Evolutionary conservation across 2,888 invertebrate species (phyloP).

Genomic region (Myopa tessellatipennis): DNA sequence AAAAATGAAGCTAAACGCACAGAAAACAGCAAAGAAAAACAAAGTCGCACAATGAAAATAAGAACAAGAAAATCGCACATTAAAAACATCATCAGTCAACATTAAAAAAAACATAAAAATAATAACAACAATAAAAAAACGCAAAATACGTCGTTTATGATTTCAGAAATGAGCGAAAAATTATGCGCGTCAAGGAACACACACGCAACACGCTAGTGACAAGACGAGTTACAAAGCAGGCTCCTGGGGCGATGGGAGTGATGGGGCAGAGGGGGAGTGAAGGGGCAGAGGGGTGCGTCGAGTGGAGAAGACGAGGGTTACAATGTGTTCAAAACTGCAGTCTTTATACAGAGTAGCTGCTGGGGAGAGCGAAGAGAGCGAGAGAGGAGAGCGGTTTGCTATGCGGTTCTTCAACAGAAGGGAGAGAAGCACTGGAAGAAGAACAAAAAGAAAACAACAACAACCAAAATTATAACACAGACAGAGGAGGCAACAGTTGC

Average conservation of each 20-base stretch:
- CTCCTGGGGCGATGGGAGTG: too few relatives aligned
- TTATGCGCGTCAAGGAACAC: slow-evolving; percentile 28
- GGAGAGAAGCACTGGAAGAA: not conserved
- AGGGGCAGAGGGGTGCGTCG: too few relatives aligned
- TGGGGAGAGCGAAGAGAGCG: too few relatives aligned
- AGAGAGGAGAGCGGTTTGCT: too few relatives aligned
- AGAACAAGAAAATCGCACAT: too few relatives aligned
- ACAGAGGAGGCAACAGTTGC: too few relatives aligned
- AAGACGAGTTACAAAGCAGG: not conserved
- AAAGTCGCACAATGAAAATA: not conserved
- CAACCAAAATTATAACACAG: not conserved
- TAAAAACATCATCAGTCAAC: not conserved
- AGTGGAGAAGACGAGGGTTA: too few relatives aligned
- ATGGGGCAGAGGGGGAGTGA: too few relatives aligned
- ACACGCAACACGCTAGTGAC: not conserved
- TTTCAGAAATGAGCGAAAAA: slow-evolving; percentile 31
- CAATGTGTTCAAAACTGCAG: too few relatives aligned
- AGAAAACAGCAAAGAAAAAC: too few relatives aligned
- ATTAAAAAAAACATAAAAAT: not conserved
- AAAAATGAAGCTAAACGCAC: not conserved
- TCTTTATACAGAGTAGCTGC: too few relatives aligned
- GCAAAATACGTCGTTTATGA: slow-evolving; percentile 28
- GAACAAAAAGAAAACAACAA: not conserved
- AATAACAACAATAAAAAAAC: not conserved
- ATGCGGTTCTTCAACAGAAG: not conserved